phyloP scores from a whole-genome alignment of 2,888 invertebrate species.

The Lithophane socia region DNA sequence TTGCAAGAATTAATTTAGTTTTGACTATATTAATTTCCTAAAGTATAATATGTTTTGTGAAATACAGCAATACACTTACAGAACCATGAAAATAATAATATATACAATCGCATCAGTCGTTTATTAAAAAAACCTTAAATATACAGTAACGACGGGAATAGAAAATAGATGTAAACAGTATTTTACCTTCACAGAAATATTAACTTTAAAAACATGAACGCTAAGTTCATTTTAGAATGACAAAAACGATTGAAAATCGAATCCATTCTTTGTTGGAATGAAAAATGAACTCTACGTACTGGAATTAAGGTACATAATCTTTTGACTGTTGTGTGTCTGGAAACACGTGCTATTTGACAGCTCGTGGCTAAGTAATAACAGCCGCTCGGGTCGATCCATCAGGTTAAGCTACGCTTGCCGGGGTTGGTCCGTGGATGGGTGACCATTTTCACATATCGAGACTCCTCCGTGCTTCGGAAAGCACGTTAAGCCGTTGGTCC shows the following conservation, averaged over 20 bases:
- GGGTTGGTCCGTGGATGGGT: too few species aligned
- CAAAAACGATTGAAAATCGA: background rate
- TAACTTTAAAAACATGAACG: background rate
- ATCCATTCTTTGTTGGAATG: background rate
- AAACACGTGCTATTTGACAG: background rate
- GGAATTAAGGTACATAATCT: background rate
- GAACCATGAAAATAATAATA: conserved; percentile 59
- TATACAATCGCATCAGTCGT: conserved; percentile 69
- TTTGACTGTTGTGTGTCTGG: background rate
- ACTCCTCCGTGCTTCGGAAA: too few species aligned
- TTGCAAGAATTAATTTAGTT: conserved; percentile 16
- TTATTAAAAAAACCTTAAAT: conserved; percentile 60
- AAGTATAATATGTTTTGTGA: conserved; percentile 17
- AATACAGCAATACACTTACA: conserved; percentile 60
- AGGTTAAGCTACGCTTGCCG: too few species aligned
- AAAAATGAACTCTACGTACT: background rate
- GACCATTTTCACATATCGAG: too few species aligned
- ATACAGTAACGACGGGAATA: conserved; percentile 43
- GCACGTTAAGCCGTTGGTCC: too few species aligned
- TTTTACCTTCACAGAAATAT: background rate
- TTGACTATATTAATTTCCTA: conserved; percentile 44
- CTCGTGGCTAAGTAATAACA: too few species aligned
- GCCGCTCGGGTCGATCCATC: too few species aligned
- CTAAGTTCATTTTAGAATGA: background rate
- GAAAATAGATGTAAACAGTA: conserved; percentile 34